Conservation (phyloP, 2,113 vertebrate species). For the Pangasianodon hypophthalmus region DNA sequence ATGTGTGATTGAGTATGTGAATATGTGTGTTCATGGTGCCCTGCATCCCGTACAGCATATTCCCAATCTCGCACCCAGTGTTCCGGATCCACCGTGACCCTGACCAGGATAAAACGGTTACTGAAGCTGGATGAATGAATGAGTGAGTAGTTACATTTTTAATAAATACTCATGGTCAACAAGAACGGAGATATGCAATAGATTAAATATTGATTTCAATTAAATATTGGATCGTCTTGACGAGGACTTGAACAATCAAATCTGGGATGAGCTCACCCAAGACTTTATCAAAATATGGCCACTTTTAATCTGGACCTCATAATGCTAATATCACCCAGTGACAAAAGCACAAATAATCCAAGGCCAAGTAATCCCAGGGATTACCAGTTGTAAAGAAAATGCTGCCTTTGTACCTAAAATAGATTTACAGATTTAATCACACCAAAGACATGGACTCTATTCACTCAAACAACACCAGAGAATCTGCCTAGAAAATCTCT, state of each 20-base stretch:
- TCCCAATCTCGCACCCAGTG: too few species aligned
- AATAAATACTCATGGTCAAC: constrained; percentile 37
- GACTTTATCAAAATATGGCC: constrained; percentile 17
- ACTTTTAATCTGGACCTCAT: constrained; percentile 8
- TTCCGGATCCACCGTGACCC: background rate
- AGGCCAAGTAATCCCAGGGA: constrained; percentile 22
- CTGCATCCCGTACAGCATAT: background rate
- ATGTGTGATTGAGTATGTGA: background rate
- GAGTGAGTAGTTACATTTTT: constrained; percentile 38
- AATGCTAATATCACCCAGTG: background rate
- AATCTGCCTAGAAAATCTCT: constrained; percentile 20
- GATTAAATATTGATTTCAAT: constrained; percentile 16
- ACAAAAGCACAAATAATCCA: constrained; percentile 28
- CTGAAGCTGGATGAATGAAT: background rate
- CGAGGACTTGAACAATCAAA: constrained; percentile 56
- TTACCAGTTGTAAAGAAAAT: constrained; percentile 37
- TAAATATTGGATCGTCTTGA: constrained; percentile 54
- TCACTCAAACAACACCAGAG: background rate
- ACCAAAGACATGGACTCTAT: background rate
- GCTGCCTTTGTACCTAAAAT: constrained; percentile 19
- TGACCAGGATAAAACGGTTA: background rate
- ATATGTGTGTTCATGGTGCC: background rate
- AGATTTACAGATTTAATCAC: constrained; percentile 23
- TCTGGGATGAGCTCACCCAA: background rate
- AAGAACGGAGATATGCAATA: constrained; percentile 39